phyloP scores from a whole-genome alignment of 2,888 invertebrate species.

The Fragum sueziense region DNA sequence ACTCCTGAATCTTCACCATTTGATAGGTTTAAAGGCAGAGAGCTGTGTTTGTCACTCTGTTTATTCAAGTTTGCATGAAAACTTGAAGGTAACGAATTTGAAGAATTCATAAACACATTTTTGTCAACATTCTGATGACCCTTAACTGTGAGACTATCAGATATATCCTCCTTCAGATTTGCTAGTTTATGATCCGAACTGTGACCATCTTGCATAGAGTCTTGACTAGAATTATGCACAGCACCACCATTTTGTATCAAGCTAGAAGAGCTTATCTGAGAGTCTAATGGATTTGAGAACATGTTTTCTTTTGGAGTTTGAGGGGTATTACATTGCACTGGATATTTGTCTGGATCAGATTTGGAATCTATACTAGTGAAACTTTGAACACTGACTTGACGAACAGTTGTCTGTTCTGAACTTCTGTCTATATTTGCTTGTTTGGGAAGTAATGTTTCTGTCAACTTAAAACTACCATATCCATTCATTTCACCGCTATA shows the following conservation, averaged over 20 bases:
- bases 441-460: slow-evolving; percentile 22
- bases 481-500: slow-evolving; percentile 39
- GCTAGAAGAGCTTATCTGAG: slow-evolving; percentile 28
- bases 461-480: slow-evolving; percentile 26
- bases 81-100: slow-evolving; percentile 48
- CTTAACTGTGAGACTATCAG: background rate
- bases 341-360: slow-evolving; percentile 52
- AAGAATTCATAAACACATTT: background rate
- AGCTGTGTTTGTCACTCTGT: slow-evolving; percentile 19
- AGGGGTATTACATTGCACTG: slow-evolving; percentile 59
- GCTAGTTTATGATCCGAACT: slow-evolving; percentile 35
- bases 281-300: slow-evolving; percentile 46
- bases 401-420: background rate
- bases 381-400: slow-evolving; percentile 42
- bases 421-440: slow-evolving; percentile 12
- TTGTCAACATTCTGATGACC: background rate
- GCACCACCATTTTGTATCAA: background rate
- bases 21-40: slow-evolving; percentile 45
- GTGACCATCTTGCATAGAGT: slow-evolving; percentile 46
- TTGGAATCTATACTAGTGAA: slow-evolving; percentile 37
- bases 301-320: slow-evolving; percentile 57
- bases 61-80: slow-evolving; percentile 30
- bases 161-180: slow-evolving; percentile 41
- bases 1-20: background rate
- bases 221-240: slow-evolving; percentile 28